Conservation (phyloP, 2,797 vertebrate species). For the Coregonus sp. region DNA sequence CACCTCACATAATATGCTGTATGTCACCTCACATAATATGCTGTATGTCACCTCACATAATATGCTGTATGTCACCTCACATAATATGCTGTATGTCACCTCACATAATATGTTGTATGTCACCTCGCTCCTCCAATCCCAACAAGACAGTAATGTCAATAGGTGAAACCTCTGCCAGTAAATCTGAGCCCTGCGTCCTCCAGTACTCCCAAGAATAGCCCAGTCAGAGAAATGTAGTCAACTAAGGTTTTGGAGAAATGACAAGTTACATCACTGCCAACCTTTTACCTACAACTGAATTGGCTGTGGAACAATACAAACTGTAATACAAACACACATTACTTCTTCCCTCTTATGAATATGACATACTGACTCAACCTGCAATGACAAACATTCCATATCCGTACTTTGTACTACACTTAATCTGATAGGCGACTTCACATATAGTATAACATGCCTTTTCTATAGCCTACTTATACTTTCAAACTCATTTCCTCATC, state of each 20-base stretch:
- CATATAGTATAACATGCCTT: neutral
- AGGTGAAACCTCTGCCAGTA: neutral
- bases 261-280: neutral
- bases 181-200: neutral
- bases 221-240: neutral
- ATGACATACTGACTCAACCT: conserved; percentile 4
- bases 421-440: neutral
- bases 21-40: neutral
- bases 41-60: neutral
- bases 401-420: neutral
- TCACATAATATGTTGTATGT: neutral
- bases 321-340: neutral
- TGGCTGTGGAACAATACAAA: neutral
- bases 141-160: neutral
- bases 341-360: neutral
- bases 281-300: neutral
- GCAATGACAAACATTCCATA: neutral
- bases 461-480: neutral
- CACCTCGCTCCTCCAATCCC: neutral
- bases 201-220: neutral
- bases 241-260: neutral
- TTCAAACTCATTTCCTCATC: neutral
- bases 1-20: neutral
- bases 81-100: neutral
- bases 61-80: neutral